phyloP scores from a whole-genome alignment of 2,797 vertebrate species.

The Lepus townsendii region DNA sequence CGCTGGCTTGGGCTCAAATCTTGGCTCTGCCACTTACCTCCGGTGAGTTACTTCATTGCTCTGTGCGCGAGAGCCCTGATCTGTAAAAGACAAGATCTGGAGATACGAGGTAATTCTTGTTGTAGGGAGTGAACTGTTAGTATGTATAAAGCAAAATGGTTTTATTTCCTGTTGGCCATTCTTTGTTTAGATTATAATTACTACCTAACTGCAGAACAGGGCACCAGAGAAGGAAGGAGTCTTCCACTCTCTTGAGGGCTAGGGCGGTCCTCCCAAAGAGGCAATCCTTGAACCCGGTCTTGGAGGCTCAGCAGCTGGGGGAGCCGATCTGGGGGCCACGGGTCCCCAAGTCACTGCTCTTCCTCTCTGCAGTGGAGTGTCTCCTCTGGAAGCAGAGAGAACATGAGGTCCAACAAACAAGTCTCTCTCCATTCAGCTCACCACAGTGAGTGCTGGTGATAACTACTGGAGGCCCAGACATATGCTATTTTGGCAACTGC shows the following conservation, averaged over 20 bases:
- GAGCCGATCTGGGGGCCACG: neutral
- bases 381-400: conserved; percentile 1
- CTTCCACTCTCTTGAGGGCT: neutral
- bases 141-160: neutral
- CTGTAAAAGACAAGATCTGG: neutral
- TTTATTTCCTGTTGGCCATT: neutral
- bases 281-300: neutral
- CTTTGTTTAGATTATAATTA: neutral
- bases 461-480: neutral
- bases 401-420: neutral
- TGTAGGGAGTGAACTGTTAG: neutral
- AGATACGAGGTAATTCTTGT: neutral
- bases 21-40: conserved; percentile 19
- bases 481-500: neutral
- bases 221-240: neutral
- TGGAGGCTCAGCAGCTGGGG: neutral
- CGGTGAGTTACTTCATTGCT: neutral
- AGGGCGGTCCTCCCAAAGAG: neutral
- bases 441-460: neutral
- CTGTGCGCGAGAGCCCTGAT: neutral
- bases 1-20: neutral
- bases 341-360: neutral
- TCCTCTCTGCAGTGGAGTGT: neutral
- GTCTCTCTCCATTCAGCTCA: neutral
- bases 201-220: neutral